Base-by-base conservation (phyloP, 2,797 vertebrate genomes). In the Parambassis ranga region DNA sequence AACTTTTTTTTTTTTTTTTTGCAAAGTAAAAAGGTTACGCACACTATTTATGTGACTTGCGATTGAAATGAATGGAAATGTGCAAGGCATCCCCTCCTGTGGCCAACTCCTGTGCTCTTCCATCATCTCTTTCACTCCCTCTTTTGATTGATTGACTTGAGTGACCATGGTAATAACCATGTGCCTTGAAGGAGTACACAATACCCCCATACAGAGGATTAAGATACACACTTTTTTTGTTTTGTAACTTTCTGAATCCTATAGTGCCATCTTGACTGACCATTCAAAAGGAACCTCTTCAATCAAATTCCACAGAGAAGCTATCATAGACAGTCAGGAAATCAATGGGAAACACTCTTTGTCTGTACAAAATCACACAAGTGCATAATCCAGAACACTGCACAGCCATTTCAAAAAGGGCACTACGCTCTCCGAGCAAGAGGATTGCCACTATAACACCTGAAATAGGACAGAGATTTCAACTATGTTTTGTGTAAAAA, bases 301-400 rank as follows among this genome's bases (percentile, higher is more conserved):
- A 68, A 66, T 69, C 65, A 63, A 48, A 66, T 14, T 60, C 58
- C 57, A 48, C 28, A 42, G 22, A 59, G 31, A 52, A 4, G 36
- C 23, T 41, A 23, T 65, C 31, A 69, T 26, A 53, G 13, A 36
- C 7, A 26, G 30, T 16, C 36, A 52, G 39, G 14, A 64, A 78
- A 57, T 46, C 18, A 46, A 65, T 50, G 28, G 10, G 7, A 13
- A n/a, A 9, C 23, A 11, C 9, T 31, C n/a, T 26, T 14, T 18
- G 7, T 43, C 15, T 43, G 38, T 7, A 22, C 4, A 24, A 61
- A 60, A 56, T 10, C 24, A 36, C 23, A 49, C 8, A 6, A 27
- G 20, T 3, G 3, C 23, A 16, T 22, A 32, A 19, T 11, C n/a
- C 32, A 31, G 38, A 49, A 16, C 28, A 19, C 10, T 11, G 22